A percentile compares a stretch with the other conserved stretches of the same genome.
Conservation (phyloP, 1,140 invertebrate genomes). For the Maniola jurtina region DNA sequence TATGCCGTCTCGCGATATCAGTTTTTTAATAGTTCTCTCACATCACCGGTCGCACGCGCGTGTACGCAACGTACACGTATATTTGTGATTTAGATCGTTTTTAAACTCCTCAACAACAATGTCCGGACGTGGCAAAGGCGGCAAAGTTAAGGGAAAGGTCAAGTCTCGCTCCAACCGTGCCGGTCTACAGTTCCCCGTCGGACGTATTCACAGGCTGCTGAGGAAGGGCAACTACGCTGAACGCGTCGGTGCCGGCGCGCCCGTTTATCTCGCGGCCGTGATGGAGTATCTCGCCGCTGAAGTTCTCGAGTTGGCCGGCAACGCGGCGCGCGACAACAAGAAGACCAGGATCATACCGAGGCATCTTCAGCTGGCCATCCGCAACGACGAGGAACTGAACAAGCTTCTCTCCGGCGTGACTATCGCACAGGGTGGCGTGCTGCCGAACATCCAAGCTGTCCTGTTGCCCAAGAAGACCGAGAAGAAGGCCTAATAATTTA, state of each 20-base stretch:
- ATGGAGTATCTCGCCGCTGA: slow-evolving; percentile 82
- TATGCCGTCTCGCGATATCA: too few relatives aligned
- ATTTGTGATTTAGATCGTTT: background rate
- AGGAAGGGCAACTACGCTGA: slow-evolving; percentile 81
- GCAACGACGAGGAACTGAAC: slow-evolving; percentile 92
- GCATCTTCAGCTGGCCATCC: slow-evolving; percentile 89
- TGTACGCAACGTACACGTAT: background rate
- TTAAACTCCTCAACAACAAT: background rate
- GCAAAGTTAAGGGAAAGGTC: slow-evolving; percentile 1
- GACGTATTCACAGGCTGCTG: background rate
- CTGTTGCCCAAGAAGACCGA: slow-evolving; percentile 71
- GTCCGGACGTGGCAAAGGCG: background rate
- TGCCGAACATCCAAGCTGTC: slow-evolving; percentile 81
- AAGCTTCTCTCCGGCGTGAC: slow-evolving; percentile 89
- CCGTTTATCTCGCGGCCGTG: slow-evolving; percentile 83
- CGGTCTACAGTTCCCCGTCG: background rate
- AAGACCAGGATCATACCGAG: slow-evolving; percentile 87
- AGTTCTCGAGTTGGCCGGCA: slow-evolving; percentile 84
- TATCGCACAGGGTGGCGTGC: slow-evolving; percentile 91
- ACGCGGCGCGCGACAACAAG: slow-evolving; percentile 84
- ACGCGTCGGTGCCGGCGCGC: slow-evolving; percentile 82
- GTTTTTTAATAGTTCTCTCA: background rate
- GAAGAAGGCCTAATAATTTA: slow-evolving; percentile 43
- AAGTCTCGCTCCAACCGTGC: background rate
- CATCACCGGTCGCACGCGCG: background rate